Conservation (phyloP, 2,888 invertebrate species). For the Aphrophora alni region DNA sequence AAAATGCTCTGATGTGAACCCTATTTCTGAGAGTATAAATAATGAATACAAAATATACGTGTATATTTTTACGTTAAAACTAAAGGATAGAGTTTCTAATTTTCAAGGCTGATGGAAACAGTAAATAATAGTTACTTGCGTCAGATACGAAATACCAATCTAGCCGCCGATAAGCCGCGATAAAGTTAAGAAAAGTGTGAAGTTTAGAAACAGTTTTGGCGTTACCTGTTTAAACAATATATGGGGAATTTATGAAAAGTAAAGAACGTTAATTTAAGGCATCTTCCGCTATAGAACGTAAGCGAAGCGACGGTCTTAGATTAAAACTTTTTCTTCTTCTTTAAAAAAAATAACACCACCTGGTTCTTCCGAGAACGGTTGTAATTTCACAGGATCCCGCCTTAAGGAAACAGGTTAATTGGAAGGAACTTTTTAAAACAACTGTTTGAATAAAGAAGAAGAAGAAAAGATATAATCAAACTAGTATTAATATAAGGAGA, state of each 20-base stretch:
- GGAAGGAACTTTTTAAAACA: neutral
- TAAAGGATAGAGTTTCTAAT: too few relatives aligned
- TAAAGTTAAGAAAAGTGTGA: neutral
- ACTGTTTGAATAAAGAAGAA: neutral
- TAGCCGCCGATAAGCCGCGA: too few relatives aligned
- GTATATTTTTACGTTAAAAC: too few relatives aligned
- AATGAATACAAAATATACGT: too few relatives aligned
- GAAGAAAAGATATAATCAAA: too few relatives aligned
- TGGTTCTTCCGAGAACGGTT: neutral
- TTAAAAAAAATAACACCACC: neutral
- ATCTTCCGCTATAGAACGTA: neutral
- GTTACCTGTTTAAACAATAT: neutral
- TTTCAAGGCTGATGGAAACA: too few relatives aligned
- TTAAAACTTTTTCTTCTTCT: neutral
- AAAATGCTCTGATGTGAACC: too few relatives aligned
- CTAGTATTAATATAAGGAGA: too few relatives aligned
- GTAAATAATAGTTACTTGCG: too few relatives aligned
- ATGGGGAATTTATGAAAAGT: neutral
- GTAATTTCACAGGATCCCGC: too few relatives aligned
- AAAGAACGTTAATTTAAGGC: neutral
- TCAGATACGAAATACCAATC: too few relatives aligned
- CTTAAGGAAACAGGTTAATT: neutral
- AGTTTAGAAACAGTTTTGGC: neutral
- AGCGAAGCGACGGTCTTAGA: neutral
- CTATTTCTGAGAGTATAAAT: too few relatives aligned